Conservation (phyloP, 2,797 vertebrate species). For the Dicrostonyx torquatus region DNA sequence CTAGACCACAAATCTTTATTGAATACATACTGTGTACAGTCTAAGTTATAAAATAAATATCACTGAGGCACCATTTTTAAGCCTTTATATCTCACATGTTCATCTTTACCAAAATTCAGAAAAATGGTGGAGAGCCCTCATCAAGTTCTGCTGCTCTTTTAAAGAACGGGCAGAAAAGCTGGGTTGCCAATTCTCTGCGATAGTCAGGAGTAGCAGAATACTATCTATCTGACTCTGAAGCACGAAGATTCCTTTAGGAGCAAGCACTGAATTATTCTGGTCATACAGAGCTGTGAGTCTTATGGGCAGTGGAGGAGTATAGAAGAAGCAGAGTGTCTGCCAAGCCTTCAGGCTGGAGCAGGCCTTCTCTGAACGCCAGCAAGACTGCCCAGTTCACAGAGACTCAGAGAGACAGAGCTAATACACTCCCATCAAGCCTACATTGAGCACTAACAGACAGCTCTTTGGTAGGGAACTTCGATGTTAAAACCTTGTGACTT, state of each 20-base stretch:
- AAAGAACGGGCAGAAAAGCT: not conserved
- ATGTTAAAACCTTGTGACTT: not conserved
- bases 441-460: not conserved
- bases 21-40: not conserved
- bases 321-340: not conserved
- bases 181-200: not conserved
- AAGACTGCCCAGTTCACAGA: not conserved
- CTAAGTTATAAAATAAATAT: slow-evolving; percentile 36
- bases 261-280: not conserved
- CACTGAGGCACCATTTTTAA: not conserved
- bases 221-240: slow-evolving; percentile 41
- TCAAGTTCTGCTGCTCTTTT: not conserved
- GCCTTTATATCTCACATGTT: not conserved
- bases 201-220: not conserved
- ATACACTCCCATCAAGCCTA: not conserved
- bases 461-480: slow-evolving; percentile 30
- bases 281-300: not conserved
- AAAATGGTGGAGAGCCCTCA: not conserved
- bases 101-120: not conserved
- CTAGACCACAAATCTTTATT: slow-evolving; percentile 1
- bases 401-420: not conserved
- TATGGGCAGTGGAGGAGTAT: not conserved
- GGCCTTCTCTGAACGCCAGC: not conserved
- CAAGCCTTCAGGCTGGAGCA: not conserved
- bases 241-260: slow-evolving; percentile 3